A percentile compares a stretch with the other conserved stretches of the same genome.
Evolutionary conservation across 1,140 invertebrate species (phyloP).

Genomic region (Protaetia brevitarsis): DNA sequence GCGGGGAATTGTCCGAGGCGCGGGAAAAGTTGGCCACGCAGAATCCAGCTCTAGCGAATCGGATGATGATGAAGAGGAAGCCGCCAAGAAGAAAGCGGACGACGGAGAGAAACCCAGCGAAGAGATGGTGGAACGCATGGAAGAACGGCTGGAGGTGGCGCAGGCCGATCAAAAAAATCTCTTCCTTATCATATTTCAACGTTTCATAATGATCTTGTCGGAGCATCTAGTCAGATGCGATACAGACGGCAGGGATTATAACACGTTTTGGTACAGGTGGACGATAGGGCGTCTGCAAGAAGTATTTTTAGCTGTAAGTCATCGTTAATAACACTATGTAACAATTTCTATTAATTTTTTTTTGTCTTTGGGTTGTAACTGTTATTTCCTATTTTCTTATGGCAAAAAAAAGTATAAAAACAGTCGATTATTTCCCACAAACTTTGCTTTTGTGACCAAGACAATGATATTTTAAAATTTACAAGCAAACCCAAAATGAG

Average conservation of each 20-base stretch:
- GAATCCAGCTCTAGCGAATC: constrained; percentile 75
- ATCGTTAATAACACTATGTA: constrained; percentile 4
- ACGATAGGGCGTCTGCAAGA: constrained; percentile 92
- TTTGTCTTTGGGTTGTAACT: no score
- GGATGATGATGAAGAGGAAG: constrained; percentile 64
- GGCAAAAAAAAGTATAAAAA: no score
- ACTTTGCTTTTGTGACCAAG: no score
- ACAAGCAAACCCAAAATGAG: no score
- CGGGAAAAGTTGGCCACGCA: constrained; percentile 77
- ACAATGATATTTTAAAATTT: no score
- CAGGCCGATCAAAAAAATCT: constrained; percentile 96
- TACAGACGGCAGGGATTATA: constrained; percentile 87
- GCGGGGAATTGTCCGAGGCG: constrained; percentile 78
- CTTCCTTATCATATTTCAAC: constrained; percentile 96
- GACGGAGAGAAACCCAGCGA: constrained; percentile 75
- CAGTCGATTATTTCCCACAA: no score
- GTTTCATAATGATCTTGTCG: constrained; percentile 97
- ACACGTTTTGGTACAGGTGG: constrained; percentile 96
- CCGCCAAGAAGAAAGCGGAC: constrained; percentile 59
- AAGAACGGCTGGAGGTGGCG: constrained; percentile 89
- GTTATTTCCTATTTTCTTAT: no score
- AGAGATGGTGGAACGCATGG: constrained; percentile 87
- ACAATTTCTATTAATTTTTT: no score
- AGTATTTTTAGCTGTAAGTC: constrained; percentile 88
- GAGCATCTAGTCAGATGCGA: constrained; percentile 93